Conservation (phyloP, 2,797 vertebrate species). For the Gymnodraco acuticeps region DNA sequence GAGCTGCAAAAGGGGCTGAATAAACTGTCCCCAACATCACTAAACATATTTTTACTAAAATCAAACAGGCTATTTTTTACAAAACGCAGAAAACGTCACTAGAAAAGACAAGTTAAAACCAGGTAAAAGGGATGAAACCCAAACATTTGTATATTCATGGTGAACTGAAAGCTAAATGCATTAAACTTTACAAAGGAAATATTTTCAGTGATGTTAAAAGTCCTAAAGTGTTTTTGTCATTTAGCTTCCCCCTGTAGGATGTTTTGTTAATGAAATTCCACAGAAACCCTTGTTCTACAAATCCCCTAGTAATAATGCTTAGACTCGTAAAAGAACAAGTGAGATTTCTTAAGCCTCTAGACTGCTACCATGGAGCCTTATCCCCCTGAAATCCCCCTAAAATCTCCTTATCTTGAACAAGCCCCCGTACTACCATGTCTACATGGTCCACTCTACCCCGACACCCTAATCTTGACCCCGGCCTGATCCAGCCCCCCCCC, state of each 20-base stretch:
- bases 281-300: slow-evolving; percentile 32
- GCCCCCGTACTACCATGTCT: slow-evolving; percentile 32
- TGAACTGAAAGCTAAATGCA: neutral
- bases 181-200: neutral
- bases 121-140: too few species aligned
- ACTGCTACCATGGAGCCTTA: slow-evolving; percentile 59
- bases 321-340: slow-evolving; percentile 45
- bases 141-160: too few species aligned
- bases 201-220: neutral
- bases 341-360: slow-evolving; percentile 39
- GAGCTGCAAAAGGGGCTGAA: neutral
- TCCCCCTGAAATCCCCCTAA: slow-evolving; percentile 56
- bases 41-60: neutral
- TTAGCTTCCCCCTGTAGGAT: neutral
- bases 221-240: slow-evolving; percentile 22
- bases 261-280: slow-evolving; percentile 50
- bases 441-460: slow-evolving; percentile 53
- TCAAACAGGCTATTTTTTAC: too few species aligned
- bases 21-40: too few species aligned
- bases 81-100: too few species aligned
- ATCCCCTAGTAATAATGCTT: slow-evolving; percentile 49
- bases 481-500: slow-evolving; percentile 17
- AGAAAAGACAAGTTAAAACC: too few species aligned
- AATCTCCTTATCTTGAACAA: slow-evolving; percentile 67
- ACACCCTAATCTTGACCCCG: slow-evolving; percentile 75